phyloP scores from a whole-genome alignment of 2,888 invertebrate genomes.

The Philopedon plagiatum region DNA sequence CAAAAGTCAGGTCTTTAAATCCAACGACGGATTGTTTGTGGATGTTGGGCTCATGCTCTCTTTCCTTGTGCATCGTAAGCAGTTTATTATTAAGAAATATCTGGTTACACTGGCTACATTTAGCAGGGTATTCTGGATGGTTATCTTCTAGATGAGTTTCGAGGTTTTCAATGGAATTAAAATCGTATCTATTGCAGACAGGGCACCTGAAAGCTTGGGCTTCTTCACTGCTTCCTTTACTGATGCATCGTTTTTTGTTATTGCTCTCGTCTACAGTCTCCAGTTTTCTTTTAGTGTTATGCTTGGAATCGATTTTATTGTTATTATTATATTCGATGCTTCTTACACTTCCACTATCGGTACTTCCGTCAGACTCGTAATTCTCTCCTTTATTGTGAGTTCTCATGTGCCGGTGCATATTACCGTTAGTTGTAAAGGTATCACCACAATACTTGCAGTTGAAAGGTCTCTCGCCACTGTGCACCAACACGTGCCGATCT shows the following conservation, averaged over 20 bases:
- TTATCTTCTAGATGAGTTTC: constrained; percentile 77
- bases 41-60: constrained; percentile 70
- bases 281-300: constrained; percentile 64
- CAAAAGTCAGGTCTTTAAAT: constrained; percentile 80
- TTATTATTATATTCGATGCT: constrained; percentile 67
- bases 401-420: constrained; percentile 87
- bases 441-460: constrained; percentile 84
- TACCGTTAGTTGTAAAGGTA: constrained; percentile 88
- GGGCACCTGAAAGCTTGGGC: constrained; percentile 71
- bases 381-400: constrained; percentile 74
- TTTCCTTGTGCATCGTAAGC: constrained; percentile 79
- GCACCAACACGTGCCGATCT: constrained; percentile 85
- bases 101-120: constrained; percentile 80
- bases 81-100: constrained; percentile 82
- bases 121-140: constrained; percentile 78
- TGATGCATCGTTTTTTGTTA: constrained; percentile 56
- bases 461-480: constrained; percentile 86
- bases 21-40: constrained; percentile 73
- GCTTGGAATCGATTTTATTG: constrained; percentile 64
- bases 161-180: constrained; percentile 73
- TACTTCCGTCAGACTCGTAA: constrained; percentile 75
- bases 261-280: constrained; percentile 61
- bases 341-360: constrained; percentile 66
- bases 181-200: constrained; percentile 76
- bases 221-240: constrained; percentile 41